Evolutionary conservation across 2,113 vertebrate species (phyloP), one percentile per base, ranked within the genome.

Genomic region (Petaurus breviceps): DNA sequence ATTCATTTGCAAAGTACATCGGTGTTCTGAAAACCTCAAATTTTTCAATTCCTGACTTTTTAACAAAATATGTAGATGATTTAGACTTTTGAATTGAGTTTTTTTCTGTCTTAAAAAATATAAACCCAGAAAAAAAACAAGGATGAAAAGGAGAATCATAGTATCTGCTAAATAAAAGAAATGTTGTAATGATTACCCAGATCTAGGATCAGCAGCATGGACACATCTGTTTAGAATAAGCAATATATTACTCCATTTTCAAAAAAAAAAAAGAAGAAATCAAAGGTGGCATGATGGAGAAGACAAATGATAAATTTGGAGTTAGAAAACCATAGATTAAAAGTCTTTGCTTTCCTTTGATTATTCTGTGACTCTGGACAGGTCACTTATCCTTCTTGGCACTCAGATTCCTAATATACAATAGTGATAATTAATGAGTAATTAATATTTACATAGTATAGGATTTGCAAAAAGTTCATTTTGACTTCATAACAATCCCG

Each of bases 1-100:
- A 90, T 92, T 94, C 31, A 61, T 91, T 0, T 28, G 26, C 68
- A 90, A 90, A 46, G 47, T 94, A n/a, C 10, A 43, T 52, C 46
- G 96, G 37, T 94, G 90, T 93, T 31, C 54, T 37, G 51, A 94
- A 91, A 77, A 57, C 84, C 47, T 93, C 89, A 51, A 51, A 49
- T 92, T 57, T 95, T 93, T 89, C 3, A 23, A 90, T 93, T 97
- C 46, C 92, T 92, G n/a, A 51, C 28, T 51, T 95, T 26, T 51
- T 91, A 91, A 90, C 55, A 91, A 92, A 94, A 94, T 52, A 46
- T 37, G 10, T 51, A 93, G 46, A 3, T 84, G 37, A 77, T n/a
- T 77, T 77, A 77, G 57, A n/a, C 2, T 84, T 84, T 22, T 84
- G n/a, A 84, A 84, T 43, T 43, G 68, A 84, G n/a, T 23, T 84